phyloP scores from a whole-genome alignment of 1,140 invertebrate species.

The Carposina sasakii region DNA sequence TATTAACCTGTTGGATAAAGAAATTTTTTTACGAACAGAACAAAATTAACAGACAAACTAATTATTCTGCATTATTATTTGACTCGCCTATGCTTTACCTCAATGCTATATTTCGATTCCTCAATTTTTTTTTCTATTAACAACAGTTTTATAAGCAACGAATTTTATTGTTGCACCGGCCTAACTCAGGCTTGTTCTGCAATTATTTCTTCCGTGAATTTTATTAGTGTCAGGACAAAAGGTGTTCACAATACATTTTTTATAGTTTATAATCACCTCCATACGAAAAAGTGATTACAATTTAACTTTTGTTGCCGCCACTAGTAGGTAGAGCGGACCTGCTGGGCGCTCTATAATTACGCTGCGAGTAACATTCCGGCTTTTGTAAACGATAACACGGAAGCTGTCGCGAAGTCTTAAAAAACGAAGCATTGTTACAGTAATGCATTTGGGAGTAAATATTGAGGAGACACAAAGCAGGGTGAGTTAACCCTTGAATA shows the following conservation, averaged over 20 bases:
- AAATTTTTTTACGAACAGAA: too few species aligned
- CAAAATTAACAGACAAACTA: too few species aligned
- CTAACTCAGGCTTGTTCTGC: too few species aligned
- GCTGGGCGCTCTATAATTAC: slow-evolving; percentile 68
- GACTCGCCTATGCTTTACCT: too few species aligned
- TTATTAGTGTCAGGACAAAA: slow-evolving; percentile 27
- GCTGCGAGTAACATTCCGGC: slow-evolving; percentile 58
- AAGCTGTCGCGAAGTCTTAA: slow-evolving; percentile 66
- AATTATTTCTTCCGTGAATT: slow-evolving; percentile 30
- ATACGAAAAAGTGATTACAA: slow-evolving; percentile 53
- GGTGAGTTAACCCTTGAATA: slow-evolving; percentile 64
- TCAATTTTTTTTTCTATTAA: too few species aligned
- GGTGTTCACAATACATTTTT: slow-evolving; percentile 33
- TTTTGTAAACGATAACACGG: slow-evolving; percentile 70
- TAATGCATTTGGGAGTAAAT: slow-evolving; percentile 72
- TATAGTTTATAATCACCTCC: slow-evolving; percentile 26
- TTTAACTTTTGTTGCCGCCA: slow-evolving; percentile 42
- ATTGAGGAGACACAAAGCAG: slow-evolving; percentile 65
- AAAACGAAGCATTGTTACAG: slow-evolving; percentile 69
- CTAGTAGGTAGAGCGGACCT: slow-evolving; percentile 49
- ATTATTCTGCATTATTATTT: too few species aligned
- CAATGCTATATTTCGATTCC: too few species aligned
- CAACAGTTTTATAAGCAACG: too few species aligned
- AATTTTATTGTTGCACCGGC: too few species aligned
- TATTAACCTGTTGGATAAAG: too few species aligned